phyloP scores from a whole-genome alignment of 1,140 invertebrate genomes.

The Globodera ellingtonae region DNA sequence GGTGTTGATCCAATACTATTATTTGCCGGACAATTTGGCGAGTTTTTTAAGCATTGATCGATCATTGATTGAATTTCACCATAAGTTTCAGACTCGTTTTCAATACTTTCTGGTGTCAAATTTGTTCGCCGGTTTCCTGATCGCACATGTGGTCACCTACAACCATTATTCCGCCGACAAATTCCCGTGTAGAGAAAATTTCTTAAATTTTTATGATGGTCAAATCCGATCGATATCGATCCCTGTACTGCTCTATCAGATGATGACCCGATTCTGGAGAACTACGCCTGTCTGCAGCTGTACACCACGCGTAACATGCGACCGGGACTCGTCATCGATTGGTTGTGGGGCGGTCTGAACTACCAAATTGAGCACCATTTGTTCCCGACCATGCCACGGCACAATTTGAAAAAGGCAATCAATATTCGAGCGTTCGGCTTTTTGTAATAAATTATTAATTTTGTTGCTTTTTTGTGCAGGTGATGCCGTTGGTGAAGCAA shows the following conservation, averaged over 20 bases:
- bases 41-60: slow-evolving; percentile 28
- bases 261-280: slow-evolving; percentile 59
- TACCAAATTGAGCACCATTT: slow-evolving; percentile 66
- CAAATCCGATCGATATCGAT: neutral
- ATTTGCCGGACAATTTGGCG: slow-evolving; percentile 53
- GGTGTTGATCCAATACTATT: slow-evolving; percentile 57
- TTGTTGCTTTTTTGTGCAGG: slow-evolving; percentile 36
- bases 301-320: slow-evolving; percentile 65
- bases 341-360: slow-evolving; percentile 66
- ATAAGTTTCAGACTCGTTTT: slow-evolving; percentile 26
- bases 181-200: slow-evolving; percentile 52
- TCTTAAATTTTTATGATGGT: neutral
- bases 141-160: slow-evolving; percentile 64
- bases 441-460: neutral
- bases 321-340: slow-evolving; percentile 63
- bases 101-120: slow-evolving; percentile 58
- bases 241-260: slow-evolving; percentile 40
- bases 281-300: slow-evolving; percentile 64
- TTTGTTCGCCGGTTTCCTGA: slow-evolving; percentile 58
- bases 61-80: neutral
- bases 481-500: slow-evolving; percentile 63
- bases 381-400: slow-evolving; percentile 64
- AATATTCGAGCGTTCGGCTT: neutral
- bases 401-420: slow-evolving; percentile 56
- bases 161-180: slow-evolving; percentile 65